Evolutionary conservation across 92 coral and sea anemone genomes (phyloP), one percentile per base, ranked within the genome.

Genomic region (Ricordea florida): DNA sequence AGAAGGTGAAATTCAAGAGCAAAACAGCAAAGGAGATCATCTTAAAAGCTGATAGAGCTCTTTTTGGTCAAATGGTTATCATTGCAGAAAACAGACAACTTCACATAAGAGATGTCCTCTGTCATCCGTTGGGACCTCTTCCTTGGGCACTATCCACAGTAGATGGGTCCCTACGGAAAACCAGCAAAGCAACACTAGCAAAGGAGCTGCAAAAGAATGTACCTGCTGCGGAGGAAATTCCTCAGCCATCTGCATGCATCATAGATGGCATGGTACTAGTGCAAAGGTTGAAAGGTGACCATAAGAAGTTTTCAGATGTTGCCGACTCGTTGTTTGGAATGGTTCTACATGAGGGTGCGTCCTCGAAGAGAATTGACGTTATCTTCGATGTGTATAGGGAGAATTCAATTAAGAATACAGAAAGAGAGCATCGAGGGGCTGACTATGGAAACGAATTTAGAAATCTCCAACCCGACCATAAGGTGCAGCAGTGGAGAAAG

Each of bases 221-320:
- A 7, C 36, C 74, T 2, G 45, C 69, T 10, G 69, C 82, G 36
- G 66, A 82, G 0, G 44, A 8, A 17, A 59, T 80, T 6, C 87
- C 92, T 9, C 72, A 86, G n/a, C 77, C 84, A 2, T 71, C 71
- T 44, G 85, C 85, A 10, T 58, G 77, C 29, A 49, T 82, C 7
- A 52, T 87, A 13, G 92, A 86, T 67, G 92, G 82, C 0, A 90
- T 90, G 92, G 85, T 61, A 0, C 60, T 90, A 34, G 90, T 90
- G 10, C 92, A 86, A 46, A 63, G 73, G 53, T 27, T 85, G 21
- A 61, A 62, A 50, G 89, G 84, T 14, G 84, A 84, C 52, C 84
- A 61, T 2, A 77, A 51, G 47, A 83, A 23, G 50, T 84, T 77
- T 41, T 13, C 46, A 1, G 83, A 79, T 3, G 79, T 80, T 7